A percentile compares a stretch with the other conserved stretches of the same genome.
Conservation (phyloP, 1,140 invertebrate genomes). For the Orchesella cincta region DNA sequence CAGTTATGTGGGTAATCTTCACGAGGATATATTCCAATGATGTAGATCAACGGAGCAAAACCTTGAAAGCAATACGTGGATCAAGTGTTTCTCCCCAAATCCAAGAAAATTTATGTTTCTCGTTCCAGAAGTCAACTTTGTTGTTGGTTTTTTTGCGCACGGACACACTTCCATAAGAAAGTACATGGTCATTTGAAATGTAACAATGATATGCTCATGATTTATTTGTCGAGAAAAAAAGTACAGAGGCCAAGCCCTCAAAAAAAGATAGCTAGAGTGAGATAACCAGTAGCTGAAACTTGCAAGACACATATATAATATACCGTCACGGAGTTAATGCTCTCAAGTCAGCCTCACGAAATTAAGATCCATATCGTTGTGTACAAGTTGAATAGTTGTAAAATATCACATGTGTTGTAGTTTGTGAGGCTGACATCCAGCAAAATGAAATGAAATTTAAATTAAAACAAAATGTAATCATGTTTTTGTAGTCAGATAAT, state of each 20-base stretch:
- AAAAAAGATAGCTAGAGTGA: background rate
- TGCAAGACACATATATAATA: no score
- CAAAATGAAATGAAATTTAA: slow-evolving; percentile 1
- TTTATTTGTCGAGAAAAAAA: slow-evolving; percentile 17
- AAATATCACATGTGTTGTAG: background rate
- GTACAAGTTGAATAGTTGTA: no score
- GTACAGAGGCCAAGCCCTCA: slow-evolving; percentile 8
- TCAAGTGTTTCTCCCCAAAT: no score
- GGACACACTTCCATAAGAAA: background rate
- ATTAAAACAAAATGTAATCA: slow-evolving; percentile 23
- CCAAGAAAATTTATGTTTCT: no score
- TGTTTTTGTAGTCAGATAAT: slow-evolving; percentile 25
- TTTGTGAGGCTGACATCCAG: background rate
- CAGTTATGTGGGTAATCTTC: no score
- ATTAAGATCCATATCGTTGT: background rate
- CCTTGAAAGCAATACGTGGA: background rate
- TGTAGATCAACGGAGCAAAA: slow-evolving; percentile 23
- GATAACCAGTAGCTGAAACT: slow-evolving; percentile 6
- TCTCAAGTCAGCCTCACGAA: no score
- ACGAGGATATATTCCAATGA: slow-evolving; percentile 16
- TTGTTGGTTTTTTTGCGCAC: background rate
- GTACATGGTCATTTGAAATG: background rate
- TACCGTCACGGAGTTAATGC: no score
- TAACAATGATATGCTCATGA: background rate
- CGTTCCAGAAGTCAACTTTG: background rate